Conservation (phyloP, 2,113 vertebrate species). For the Aythya baeri region DNA sequence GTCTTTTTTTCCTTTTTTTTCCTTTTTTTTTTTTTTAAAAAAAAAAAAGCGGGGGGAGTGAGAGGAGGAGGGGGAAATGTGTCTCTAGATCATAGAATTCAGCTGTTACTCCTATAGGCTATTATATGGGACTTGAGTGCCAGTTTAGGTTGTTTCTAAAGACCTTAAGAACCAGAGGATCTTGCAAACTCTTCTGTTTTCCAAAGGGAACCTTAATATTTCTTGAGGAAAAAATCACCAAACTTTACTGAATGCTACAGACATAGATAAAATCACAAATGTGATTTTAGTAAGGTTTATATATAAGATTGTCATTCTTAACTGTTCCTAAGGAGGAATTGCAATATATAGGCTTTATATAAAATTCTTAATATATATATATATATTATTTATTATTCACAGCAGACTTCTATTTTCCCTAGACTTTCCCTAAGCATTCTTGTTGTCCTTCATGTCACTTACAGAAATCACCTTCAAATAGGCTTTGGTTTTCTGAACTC, state of each 20-base stretch:
- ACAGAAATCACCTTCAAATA: background rate
- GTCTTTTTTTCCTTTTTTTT: too few species aligned
- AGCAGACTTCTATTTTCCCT: background rate
- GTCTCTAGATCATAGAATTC: background rate
- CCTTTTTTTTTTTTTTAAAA: too few species aligned
- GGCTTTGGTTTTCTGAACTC: background rate
- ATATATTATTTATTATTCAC: background rate
- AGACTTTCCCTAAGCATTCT: background rate
- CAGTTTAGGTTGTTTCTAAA: background rate
- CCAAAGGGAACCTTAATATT: background rate
- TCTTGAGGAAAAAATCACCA: background rate
- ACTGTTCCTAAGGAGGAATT: background rate
- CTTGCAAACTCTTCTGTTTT: background rate
- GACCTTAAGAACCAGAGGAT: background rate
- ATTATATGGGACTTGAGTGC: accelerated
- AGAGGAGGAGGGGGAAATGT: background rate
- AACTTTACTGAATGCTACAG: background rate
- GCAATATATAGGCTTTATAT: background rate
- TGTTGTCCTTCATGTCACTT: background rate
- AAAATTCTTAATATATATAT: background rate
- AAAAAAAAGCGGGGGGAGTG: too few species aligned
- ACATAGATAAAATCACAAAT: background rate
- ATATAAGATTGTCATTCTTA: too few species aligned
- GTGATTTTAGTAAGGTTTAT: background rate
- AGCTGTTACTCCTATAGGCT: background rate